Base-by-base conservation (phyloP, 2,797 vertebrate genomes). In the Xenopus petersii region DNA sequence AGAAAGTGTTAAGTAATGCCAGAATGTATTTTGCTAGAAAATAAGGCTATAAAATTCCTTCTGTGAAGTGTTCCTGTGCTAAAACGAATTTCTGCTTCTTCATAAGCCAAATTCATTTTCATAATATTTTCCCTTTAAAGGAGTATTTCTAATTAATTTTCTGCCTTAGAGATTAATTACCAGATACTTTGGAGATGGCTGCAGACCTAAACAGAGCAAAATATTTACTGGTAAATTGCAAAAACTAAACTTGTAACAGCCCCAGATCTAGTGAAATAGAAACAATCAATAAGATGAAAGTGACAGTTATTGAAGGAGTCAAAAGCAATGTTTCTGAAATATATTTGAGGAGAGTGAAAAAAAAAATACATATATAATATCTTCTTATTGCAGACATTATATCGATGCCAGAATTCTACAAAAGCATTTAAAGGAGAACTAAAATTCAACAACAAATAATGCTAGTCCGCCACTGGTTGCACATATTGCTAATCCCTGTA, bases 131-230 rank as follows among this genome's bases (percentile, higher is more conserved):
- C 49, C 11, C 15, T 12, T 51, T 15, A 42, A 42, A 42, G 36
- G 4, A 5, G 49, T 24, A 75, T 12, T 58, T 75, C 58, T 65
- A 64, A 70, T 66, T 64, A 54, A 16, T 21, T 4, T 30, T 49
- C 42, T 71, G 51, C 62, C 60, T 49, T 24, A 12, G 47, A 15
- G 21, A 48, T 21, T 36, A 51, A 60, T 17, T 51, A 21, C 54
- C 33, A 64, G 56, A 55, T 71, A 69, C 42, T 66, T 70, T 64
- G 62, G 33, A 64, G 36, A 60, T 59, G 21, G 21, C 26, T 49
- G 46, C 65, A 21, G 61, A 36, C 36, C 16, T 54, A 24, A 64
- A 65, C 42, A 49, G 49, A 63, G 48, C 11, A 66, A 68, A 71
- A 26, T 30, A 76, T 65, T 76, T 24, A 56, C 16, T 64, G n/a